Percentiles rank a stretch among this genome's conserved stretches.
Conservation (phyloP, 2,888 invertebrate genomes). For the Adelognathus sp. region DNA sequence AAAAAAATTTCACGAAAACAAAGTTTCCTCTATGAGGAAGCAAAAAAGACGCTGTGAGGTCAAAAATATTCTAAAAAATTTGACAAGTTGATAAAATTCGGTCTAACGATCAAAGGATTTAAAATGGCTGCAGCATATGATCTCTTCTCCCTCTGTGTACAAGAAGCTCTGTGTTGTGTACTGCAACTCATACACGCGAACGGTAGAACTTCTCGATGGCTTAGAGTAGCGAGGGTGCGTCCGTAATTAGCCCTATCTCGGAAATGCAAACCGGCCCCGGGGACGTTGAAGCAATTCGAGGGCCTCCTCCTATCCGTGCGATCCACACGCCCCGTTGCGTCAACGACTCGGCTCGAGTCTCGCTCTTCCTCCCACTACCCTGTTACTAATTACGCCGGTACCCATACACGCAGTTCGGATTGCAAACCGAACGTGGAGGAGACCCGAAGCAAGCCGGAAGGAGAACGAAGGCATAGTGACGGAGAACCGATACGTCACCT, state of each 20-base stretch:
- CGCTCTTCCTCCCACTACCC: too few species aligned
- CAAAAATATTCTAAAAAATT: too few species aligned
- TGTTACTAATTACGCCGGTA: slow-evolving; percentile 56
- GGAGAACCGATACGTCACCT: neutral
- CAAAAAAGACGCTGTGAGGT: too few species aligned
- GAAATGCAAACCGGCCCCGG: slow-evolving; percentile 50
- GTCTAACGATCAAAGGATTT: too few species aligned
- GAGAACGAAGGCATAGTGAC: neutral
- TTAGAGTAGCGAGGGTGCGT: slow-evolving; percentile 40
- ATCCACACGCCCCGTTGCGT: slow-evolving; percentile 27
- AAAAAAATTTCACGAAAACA: too few species aligned
- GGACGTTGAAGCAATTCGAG: slow-evolving; percentile 57
- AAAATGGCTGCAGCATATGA: neutral
- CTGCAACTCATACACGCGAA: neutral
- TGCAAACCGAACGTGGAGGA: slow-evolving; percentile 15
- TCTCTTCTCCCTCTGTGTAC: neutral
- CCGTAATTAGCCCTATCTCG: slow-evolving; percentile 24
- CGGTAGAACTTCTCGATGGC: slow-evolving; percentile 48
- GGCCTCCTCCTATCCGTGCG: slow-evolving; percentile 11
- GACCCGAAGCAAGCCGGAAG: slow-evolving; percentile 21
- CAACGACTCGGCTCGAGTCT: slow-evolving; percentile 38
- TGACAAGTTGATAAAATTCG: too few species aligned
- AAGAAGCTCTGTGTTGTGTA: neutral
- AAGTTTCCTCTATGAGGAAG: too few species aligned
- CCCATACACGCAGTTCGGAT: slow-evolving; percentile 47